Evolutionary conservation across 2,113 vertebrate species (phyloP), one percentile per base, ranked within the genome.

Genomic region (Zosterops japonicus): DNA sequence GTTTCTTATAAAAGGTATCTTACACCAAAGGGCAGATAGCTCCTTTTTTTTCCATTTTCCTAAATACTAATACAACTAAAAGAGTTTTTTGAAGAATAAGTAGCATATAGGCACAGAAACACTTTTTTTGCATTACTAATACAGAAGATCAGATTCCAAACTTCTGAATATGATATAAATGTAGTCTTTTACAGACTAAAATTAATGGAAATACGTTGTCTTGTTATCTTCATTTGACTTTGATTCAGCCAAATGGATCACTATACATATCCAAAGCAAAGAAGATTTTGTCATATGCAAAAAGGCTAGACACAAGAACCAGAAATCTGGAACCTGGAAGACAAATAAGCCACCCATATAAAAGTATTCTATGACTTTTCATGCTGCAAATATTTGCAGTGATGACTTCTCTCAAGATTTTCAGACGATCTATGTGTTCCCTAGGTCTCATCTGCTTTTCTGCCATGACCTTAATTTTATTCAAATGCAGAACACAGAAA

Each of bases 391-490:
- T 82, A 90, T 49, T 88, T 77, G 28, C 47, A 76, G 50, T 50
- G 36, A 69, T 65, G 36, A 55, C 5, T 83, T 53, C 71, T 72
- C 28, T 11, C 25, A 78, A 35, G 42, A 89, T 91, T 92, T 74
- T 94, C 83, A 75, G n/a, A 84, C 78, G 83, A 85, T 64, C 65
- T 87, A 61, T 27, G 27, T 41, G 28, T 56, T 94, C 76, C 35
- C 64, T 84, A 25, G 57, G 29, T 90, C 50, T 97, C 85, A 59
- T 81, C 42, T 68, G 52, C 60, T 85, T 69, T 94, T 95, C 87
- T 93, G 36, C 80, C 50, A 49, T 74, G 44, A 75, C n/a, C 12
- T 56, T 80, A 74, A 87, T 95, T 93, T 89, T 84, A 65, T 75
- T 89, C 35, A 92, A 93, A 85, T 27, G 19, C 46, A 88, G 33